phyloP scores from a whole-genome alignment of 2,797 vertebrate genomes.

The Champsocephalus esox region DNA sequence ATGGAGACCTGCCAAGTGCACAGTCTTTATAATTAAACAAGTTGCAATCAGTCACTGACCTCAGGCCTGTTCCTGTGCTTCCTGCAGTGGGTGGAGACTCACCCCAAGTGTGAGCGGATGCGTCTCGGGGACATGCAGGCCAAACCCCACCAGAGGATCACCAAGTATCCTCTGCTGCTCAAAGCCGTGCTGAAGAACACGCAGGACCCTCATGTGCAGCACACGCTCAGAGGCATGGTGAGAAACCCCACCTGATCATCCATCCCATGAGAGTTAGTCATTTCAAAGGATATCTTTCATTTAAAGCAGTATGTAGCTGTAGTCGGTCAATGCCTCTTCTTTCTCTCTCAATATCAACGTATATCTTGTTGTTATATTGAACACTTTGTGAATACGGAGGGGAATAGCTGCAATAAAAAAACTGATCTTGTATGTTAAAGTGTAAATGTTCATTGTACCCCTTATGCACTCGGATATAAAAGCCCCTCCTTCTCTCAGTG shows the following conservation, averaged over 20 bases:
- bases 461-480: too few relatives aligned
- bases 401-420: not conserved
- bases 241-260: conserved; percentile 15
- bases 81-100: conserved; percentile 89
- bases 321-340: too few relatives aligned
- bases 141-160: conserved; percentile 90
- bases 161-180: conserved; percentile 90
- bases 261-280: too few relatives aligned
- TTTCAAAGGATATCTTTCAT: too few relatives aligned
- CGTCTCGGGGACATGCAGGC: conserved; percentile 89
- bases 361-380: not conserved
- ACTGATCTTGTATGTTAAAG: too few relatives aligned
- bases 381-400: not conserved
- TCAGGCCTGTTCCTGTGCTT: not conserved
- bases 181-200: conserved; percentile 86
- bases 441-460: too few relatives aligned
- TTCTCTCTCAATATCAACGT: too few relatives aligned
- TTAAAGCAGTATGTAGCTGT: too few relatives aligned
- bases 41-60: not conserved
- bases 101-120: conserved; percentile 86
- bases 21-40: not conserved
- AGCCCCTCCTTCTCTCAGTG: too few relatives aligned
- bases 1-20: not conserved
- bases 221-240: conserved; percentile 83
- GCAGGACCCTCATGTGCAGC: conserved; percentile 64